Evolutionary conservation across 2,113 vertebrate genomes (phyloP).

Genomic region (Phoxinus phoxinus): DNA sequence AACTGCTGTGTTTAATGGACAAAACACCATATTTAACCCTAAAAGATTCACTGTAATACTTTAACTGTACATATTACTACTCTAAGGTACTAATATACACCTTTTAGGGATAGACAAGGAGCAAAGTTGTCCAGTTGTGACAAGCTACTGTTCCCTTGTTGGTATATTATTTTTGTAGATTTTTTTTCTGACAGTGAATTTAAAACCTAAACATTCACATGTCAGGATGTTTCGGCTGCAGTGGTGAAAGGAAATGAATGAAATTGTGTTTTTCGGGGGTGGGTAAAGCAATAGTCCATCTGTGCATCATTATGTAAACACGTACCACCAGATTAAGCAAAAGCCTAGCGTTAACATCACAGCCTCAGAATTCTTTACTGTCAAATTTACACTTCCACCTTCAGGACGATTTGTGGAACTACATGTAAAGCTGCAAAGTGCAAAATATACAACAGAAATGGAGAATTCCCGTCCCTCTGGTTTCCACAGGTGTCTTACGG

Average conservation of each 20-base stretch:
- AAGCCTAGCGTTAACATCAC: neutral
- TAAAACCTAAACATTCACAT: neutral
- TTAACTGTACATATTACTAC: neutral
- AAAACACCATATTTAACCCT: neutral
- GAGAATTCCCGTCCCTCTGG: slow-evolving; percentile 23
- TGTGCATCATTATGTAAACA: slow-evolving; percentile 63
- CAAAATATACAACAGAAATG: slow-evolving; percentile 40
- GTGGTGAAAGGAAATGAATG: neutral
- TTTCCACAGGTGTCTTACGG: slow-evolving; percentile 36
- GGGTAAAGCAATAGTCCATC: slow-evolving; percentile 39
- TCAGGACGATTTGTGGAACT: slow-evolving; percentile 45
- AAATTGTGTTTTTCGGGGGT: slow-evolving; percentile 12
- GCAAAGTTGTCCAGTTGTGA: neutral
- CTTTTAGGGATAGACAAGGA: neutral
- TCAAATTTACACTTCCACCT: slow-evolving; percentile 55
- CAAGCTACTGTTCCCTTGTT: neutral
- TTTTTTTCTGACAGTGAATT: neutral
- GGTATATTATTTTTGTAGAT: neutral
- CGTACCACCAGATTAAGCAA: slow-evolving; percentile 48
- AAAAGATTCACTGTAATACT: neutral
- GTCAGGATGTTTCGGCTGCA: neutral
- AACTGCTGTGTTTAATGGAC: neutral
- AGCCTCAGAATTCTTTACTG: slow-evolving; percentile 6
- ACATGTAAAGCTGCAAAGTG: slow-evolving; percentile 29
- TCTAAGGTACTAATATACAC: neutral